Evolutionary conservation across 2,888 invertebrate genomes (phyloP).

Genomic region (Paralinhomoeus sp.): DNA sequence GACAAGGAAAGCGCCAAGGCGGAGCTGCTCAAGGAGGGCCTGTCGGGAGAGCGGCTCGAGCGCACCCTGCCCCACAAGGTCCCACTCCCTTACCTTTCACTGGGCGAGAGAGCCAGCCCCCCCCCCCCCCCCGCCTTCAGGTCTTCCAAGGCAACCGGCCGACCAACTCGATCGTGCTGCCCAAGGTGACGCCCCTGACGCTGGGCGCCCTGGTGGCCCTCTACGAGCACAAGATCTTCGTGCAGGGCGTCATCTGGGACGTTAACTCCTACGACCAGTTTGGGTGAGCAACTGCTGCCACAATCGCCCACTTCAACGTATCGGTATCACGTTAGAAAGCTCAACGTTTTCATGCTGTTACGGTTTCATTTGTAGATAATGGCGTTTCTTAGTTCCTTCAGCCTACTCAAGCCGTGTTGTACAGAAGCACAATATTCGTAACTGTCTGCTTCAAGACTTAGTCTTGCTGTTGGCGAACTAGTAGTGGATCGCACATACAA

Average conservation of each 20-base stretch:
- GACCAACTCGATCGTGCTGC: constrained; percentile 80
- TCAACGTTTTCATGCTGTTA: too few species aligned
- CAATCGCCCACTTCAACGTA: too few species aligned
- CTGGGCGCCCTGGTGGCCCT: constrained; percentile 77
- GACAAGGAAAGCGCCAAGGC: constrained; percentile 42
- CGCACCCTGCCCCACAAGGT: constrained; percentile 75
- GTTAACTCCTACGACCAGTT: constrained; percentile 98
- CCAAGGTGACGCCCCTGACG: constrained; percentile 69
- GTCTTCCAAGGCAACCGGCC: constrained; percentile 86
- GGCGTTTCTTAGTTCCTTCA: too few species aligned
- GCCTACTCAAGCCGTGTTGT: too few species aligned
- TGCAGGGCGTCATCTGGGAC: constrained; percentile 94
- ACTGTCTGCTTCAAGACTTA: too few species aligned
- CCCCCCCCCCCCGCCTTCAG: constrained; percentile 14
- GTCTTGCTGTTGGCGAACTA: too few species aligned
- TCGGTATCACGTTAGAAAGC: too few species aligned
- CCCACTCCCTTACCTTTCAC: not conserved
- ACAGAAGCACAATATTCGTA: too few species aligned
- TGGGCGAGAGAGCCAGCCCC: too few species aligned
- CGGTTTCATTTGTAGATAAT: too few species aligned
- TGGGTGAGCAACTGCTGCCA: too few species aligned
- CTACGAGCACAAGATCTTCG: constrained; percentile 97
- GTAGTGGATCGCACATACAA: too few species aligned
- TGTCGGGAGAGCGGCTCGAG: constrained; percentile 46
- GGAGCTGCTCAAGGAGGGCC: constrained; percentile 56